These are phyloP conservation scores for Schizothorax lantsangensis DNA, from an alignment of 2,797 vertebrate species.

Conservation along the genomic window DNA sequence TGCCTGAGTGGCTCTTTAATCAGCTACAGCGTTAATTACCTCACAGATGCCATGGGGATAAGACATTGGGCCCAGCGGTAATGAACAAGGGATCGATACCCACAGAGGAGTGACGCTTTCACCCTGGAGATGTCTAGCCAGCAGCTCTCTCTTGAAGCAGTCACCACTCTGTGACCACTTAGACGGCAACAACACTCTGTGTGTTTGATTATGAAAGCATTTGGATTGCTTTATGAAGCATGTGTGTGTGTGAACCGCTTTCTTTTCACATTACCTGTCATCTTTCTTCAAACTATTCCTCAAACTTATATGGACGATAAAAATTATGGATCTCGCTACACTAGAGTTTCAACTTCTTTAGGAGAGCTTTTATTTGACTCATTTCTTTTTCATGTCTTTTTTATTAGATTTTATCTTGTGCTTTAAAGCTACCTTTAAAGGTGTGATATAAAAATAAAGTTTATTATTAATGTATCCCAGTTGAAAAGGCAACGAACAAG, in stretches of 20 bases:
- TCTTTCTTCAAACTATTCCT: neutral
- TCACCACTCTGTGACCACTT: neutral
- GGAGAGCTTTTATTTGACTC: slow-evolving; percentile 8
- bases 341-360: neutral
- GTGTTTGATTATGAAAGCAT: slow-evolving; percentile 3
- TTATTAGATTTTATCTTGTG: slow-evolving; percentile 7
- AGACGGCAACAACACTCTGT: neutral
- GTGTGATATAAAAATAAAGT: neutral
- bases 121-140: slow-evolving; percentile 60
- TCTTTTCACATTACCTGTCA: neutral
- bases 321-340: neutral
- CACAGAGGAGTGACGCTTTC: slow-evolving; percentile 67
- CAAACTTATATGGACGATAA: neutral
- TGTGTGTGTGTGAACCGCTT: neutral
- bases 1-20: slow-evolving; percentile 70
- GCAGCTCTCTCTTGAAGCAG: slow-evolving; percentile 36
- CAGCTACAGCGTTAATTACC: slow-evolving; percentile 77
- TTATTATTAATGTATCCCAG: neutral
- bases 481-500: neutral
- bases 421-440: slow-evolving; percentile 17
- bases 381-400: neutral
- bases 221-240: neutral
- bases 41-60: slow-evolving; percentile 68
- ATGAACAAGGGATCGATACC: slow-evolving; percentile 76
- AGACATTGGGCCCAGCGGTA: slow-evolving; percentile 71